These are phyloP conservation scores for Apostichopus leukothele DNA, from an alignment of 53 echinoderm and acorn worm species.

Conservation along the genomic window DNA sequence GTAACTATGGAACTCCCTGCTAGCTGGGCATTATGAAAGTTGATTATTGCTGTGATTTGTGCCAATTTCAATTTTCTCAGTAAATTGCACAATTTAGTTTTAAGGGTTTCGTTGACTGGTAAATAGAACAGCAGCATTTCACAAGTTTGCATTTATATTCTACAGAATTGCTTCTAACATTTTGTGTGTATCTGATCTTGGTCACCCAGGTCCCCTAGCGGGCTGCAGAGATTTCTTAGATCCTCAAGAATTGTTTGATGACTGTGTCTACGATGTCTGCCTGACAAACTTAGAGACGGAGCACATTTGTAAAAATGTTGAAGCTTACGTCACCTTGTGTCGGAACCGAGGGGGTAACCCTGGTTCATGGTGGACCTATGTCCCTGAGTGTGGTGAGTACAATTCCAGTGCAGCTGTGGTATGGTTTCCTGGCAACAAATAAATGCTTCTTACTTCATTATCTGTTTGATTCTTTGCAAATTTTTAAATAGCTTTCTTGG, in stretches of 20 bases:
- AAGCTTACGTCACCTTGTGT: conserved; percentile 48
- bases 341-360: conserved; percentile 25
- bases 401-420: not conserved
- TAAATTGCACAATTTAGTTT: too few relatives aligned
- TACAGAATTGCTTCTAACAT: not conserved
- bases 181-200: not conserved
- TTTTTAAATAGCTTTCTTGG: too few relatives aligned
- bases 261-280: conserved; percentile 59
- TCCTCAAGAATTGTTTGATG: conserved; percentile 8
- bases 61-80: too few relatives aligned
- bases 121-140: too few relatives aligned
- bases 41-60: too few relatives aligned
- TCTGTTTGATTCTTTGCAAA: too few relatives aligned
- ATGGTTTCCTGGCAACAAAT: not conserved
- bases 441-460: not conserved
- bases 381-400: conserved; percentile 61
- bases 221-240: conserved; percentile 32
- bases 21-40: too few relatives aligned
- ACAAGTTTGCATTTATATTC: not conserved
- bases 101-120: too few relatives aligned
- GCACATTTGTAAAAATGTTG: conserved; percentile 46
- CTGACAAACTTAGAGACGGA: not conserved
- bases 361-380: conserved; percentile 50
- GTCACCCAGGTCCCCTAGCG: conserved; percentile 48
- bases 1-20: too few relatives aligned